These are phyloP conservation scores for Phylloscopus trochiloides DNA, from an alignment of 2,113 vertebrate species.

Conservation along the genomic window DNA sequence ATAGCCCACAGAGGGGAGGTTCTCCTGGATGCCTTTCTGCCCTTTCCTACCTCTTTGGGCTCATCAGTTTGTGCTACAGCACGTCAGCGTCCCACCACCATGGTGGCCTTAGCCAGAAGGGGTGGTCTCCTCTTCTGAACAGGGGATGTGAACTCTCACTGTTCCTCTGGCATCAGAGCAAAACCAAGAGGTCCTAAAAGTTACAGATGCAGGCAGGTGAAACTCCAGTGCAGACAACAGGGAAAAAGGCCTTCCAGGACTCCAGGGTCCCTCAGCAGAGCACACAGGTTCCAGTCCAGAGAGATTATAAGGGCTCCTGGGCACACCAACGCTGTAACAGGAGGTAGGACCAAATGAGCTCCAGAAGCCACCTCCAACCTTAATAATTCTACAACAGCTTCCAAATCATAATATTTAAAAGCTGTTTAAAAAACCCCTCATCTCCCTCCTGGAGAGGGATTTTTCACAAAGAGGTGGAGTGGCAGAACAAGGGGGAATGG, in stretches of 20 bases:
- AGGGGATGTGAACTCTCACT: background rate
- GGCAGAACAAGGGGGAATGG: background rate
- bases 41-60: background rate
- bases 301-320: too few species aligned
- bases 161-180: background rate
- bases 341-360: background rate
- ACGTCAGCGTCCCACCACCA: fast-evolving
- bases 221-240: background rate
- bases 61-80: background rate
- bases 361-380: background rate
- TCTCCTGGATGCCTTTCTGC: background rate
- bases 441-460: background rate
- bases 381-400: background rate
- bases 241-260: background rate
- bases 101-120: background rate
- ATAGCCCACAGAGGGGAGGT: background rate
- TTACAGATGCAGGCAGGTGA: background rate
- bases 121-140: background rate
- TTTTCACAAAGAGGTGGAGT: background rate
- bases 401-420: background rate
- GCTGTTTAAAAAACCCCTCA: background rate
- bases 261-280: background rate
- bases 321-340: background rate
- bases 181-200: background rate
- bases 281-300: background rate